Base-by-base conservation (phyloP, 2,797 vertebrate species). In the Trichosurus vulpecula region DNA sequence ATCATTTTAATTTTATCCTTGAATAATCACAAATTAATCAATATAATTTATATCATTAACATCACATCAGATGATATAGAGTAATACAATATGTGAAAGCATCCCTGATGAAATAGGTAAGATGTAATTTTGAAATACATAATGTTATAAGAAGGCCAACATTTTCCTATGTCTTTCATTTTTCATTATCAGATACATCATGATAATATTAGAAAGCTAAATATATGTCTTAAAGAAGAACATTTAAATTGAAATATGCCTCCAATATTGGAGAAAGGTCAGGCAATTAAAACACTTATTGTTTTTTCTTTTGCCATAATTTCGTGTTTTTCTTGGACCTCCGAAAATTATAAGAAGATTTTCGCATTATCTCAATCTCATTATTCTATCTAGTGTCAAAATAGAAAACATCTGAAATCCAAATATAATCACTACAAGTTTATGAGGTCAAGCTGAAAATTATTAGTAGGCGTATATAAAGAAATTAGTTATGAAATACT, bases 101-200 rank as follows among this genome's bases (percentile, higher is more conserved):
- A n/a, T 58, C 56, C 90, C 53, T 91, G 89, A 96, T 91, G 56
- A n/a, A 55, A n/a, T 51, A 97, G 87, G 95, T 51, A 91, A 90
- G 0, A 41, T 13, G 16, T 87, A 52, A 92, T 90, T 52, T 95
- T 29, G 10, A 93, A 96, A 91, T 58, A 90, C 61, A 94, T 22
- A 81, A 87, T 6, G 61, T 14, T 90, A 52, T 57, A 94, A 89
- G 11, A 57, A 56, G 92, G 81, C 54, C 56, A 74, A 54, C 66
- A 93, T 25, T 19, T n/a, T 91, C 8, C 54, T 52, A 14, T 57
- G 3, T 10, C 91, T 41, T 57, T 4, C 13, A 53, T 52, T 92
- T 94, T 93, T 51, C 25, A 12, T 91, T 0, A 92, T 87, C 52
- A n/a, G 58, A 14, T 1, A 93, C 22, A 35, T 1, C 35, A 92